Conservation (phyloP, 2,888 invertebrate genomes). For the Plebejus anna region DNA sequence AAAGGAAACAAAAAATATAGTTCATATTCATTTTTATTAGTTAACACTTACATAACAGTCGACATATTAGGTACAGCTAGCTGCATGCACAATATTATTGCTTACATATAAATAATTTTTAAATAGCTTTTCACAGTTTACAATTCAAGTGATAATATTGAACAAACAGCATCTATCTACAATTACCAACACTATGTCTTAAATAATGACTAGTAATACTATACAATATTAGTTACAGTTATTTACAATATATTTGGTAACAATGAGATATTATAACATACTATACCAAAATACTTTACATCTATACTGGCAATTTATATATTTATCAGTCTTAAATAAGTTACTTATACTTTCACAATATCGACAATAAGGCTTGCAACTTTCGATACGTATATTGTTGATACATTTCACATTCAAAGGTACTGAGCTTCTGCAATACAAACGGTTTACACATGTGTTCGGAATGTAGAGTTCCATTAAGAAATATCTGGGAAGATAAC, state of each 20-base stretch:
- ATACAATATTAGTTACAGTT: slow-evolving; percentile 59
- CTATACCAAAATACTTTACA: slow-evolving; percentile 72
- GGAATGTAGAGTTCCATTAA: slow-evolving; percentile 76
- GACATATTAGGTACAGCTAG: slow-evolving; percentile 49
- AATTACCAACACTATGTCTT: slow-evolving; percentile 58
- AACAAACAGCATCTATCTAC: slow-evolving; percentile 45
- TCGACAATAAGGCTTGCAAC: slow-evolving; percentile 51
- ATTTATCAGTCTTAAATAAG: slow-evolving; percentile 71
- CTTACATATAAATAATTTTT: slow-evolving; percentile 31
- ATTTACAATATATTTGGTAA: slow-evolving; percentile 79
- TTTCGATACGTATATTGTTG: slow-evolving; percentile 56
- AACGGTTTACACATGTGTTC: slow-evolving; percentile 70
- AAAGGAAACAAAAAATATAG: slow-evolving; percentile 4
- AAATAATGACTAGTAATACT: slow-evolving; percentile 76
- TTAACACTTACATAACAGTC: slow-evolving; percentile 52
- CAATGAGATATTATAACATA: slow-evolving; percentile 70
- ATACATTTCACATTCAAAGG: slow-evolving; percentile 56
- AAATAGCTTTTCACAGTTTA: slow-evolving; percentile 36
- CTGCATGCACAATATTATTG: slow-evolving; percentile 36
- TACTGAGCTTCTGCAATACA: slow-evolving; percentile 67
- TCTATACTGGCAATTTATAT: slow-evolving; percentile 66
- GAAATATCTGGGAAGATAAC: slow-evolving; percentile 68
- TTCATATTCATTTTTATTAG: slow-evolving; percentile 23
- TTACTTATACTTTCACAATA: slow-evolving; percentile 34
- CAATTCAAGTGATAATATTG: slow-evolving; percentile 34